These are phyloP conservation scores for Stictonetta naevosa DNA, from an alignment of 2,113 vertebrate species.

Conservation along the genomic window DNA sequence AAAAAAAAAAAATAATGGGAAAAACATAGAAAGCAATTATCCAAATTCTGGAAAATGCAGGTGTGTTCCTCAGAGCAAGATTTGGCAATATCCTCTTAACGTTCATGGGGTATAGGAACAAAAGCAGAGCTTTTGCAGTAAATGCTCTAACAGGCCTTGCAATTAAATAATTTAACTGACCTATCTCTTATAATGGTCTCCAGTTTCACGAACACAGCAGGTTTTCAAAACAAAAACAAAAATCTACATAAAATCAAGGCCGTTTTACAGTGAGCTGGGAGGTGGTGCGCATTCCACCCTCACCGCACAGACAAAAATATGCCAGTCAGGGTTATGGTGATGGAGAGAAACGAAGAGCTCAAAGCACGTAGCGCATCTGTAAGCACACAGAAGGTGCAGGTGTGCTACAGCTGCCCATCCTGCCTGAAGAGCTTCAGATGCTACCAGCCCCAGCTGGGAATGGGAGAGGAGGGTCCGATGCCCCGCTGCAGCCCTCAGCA, in stretches of 20 bases:
- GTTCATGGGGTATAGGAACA: not conserved
- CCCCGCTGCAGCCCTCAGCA: not conserved
- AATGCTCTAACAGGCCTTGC: not conserved
- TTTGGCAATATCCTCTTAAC: not conserved
- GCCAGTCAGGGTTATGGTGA: not conserved
- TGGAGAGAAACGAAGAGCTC: not conserved
- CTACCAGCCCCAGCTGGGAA: not conserved
- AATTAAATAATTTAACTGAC: not conserved
- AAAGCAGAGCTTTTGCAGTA: not conserved
- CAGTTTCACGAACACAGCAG: not conserved
- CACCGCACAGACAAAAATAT: not conserved
- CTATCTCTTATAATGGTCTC: not conserved
- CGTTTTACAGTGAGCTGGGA: rapidly evolving
- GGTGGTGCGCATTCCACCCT: not conserved
- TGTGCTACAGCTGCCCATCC: not conserved
- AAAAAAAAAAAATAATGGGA: rapidly evolving
- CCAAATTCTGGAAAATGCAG: not conserved
- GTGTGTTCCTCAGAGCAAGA: not conserved
- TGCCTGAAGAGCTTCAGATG: not conserved
- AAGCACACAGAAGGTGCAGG: not conserved
- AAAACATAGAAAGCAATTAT: not conserved
- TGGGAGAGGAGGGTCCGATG: not conserved
- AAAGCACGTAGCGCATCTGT: not conserved
- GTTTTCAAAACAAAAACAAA: not conserved
- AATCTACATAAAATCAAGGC: not conserved